Percentiles rank a stretch among this genome's conserved stretches.
These are phyloP conservation scores for Tyria jacobaeae DNA, from an alignment of 2,888 invertebrate genomes.

Conservation along the genomic window DNA sequence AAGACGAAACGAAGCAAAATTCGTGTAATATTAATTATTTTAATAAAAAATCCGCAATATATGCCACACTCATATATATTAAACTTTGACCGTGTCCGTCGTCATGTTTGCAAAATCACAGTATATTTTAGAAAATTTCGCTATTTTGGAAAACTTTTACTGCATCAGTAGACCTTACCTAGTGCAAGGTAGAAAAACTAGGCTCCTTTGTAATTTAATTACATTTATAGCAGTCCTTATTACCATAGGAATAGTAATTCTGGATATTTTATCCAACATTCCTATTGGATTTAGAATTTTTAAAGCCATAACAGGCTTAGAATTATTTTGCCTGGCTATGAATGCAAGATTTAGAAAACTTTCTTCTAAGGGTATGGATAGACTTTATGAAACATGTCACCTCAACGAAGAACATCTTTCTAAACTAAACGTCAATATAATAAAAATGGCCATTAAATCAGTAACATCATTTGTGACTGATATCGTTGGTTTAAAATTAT, in stretches of 20 bases:
- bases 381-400: conserved; percentile 62
- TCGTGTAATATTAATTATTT: no score
- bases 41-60: no score
- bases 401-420: conserved; percentile 42
- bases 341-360: conserved; percentile 45
- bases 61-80: background rate
- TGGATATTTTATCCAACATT: conserved; percentile 44
- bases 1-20: no score
- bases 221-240: conserved; percentile 33
- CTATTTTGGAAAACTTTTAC: conserved; percentile 61
- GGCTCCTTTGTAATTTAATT: conserved; percentile 52
- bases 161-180: conserved; percentile 66
- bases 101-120: background rate
- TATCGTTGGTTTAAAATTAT: conserved; percentile 44
- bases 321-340: conserved; percentile 46
- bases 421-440: conserved; percentile 36
- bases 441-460: conserved; percentile 34
- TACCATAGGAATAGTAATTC: conserved; percentile 30
- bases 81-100: background rate
- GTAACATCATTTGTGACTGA: conserved; percentile 55
- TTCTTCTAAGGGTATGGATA: conserved; percentile 51
- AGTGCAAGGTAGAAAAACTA: conserved; percentile 41
- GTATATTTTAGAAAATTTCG: conserved; percentile 46
- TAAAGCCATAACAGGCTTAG: conserved; percentile 45
- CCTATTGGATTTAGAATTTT: conserved; percentile 37